Percentiles rank a stretch among this genome's conserved stretches.
Conservation (phyloP, 2,113 vertebrate species). For the Gymnocephalus cernua region DNA sequence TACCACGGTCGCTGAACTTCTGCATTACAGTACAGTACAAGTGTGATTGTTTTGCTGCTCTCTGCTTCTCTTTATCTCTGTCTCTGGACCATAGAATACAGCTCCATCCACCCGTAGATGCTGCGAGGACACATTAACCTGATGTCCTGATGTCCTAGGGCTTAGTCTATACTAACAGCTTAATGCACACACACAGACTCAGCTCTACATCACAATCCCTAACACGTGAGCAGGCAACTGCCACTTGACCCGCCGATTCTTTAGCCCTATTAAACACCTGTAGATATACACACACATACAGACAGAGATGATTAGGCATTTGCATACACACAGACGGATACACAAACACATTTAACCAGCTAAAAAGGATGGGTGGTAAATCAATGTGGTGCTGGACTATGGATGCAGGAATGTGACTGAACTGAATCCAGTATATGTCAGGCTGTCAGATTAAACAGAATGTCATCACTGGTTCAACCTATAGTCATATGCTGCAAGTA, state of each 20-base stretch:
- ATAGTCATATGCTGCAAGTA: slow-evolving; percentile 25
- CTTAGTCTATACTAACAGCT: slow-evolving; percentile 61
- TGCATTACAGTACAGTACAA: not conserved
- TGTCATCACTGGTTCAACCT: not conserved
- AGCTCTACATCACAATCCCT: slow-evolving; percentile 51
- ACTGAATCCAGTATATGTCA: slow-evolving; percentile 19
- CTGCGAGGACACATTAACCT: slow-evolving; percentile 41
- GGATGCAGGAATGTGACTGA: slow-evolving; percentile 33
- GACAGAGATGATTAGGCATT: no score
- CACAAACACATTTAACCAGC: slow-evolving; percentile 8
- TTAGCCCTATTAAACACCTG: slow-evolving; percentile 37
- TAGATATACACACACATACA: slow-evolving; percentile 6
- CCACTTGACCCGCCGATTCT: slow-evolving; percentile 40
- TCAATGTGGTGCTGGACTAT: slow-evolving; percentile 56
- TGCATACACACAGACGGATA: not conserved
- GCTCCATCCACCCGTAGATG: slow-evolving; percentile 48
- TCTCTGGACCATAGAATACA: not conserved
- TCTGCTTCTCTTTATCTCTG: not conserved
- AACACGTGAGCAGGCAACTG: slow-evolving; percentile 58
- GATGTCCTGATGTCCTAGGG: slow-evolving; percentile 40
- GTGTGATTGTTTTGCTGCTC: not conserved
- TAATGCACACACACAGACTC: slow-evolving; percentile 57
- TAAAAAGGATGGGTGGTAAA: slow-evolving; percentile 15
- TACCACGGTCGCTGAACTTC: not conserved
- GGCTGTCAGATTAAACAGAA: not conserved